Evolutionary conservation across 2,797 vertebrate species (phyloP), one percentile per base, ranked within the genome.

Genomic region (Mormyrops attenuatus): DNA sequence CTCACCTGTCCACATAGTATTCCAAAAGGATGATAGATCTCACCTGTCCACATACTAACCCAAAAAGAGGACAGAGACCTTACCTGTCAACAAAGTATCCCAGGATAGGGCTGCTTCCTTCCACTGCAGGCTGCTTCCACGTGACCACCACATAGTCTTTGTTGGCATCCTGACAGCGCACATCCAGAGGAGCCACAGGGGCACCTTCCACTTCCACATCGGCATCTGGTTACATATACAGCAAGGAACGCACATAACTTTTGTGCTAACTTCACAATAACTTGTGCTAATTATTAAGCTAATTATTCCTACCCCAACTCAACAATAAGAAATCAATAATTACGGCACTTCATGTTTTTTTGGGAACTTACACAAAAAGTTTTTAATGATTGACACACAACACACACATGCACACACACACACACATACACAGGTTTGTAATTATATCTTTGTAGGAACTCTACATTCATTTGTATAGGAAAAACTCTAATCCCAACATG

Each of bases 111-210:
- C 96, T 98, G 91, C 97, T 97, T 93, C 99, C 97, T 92, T 99
- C 98, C 0, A 99, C 95, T 84, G 98, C 97, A 0, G 99, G 99
- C 94, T 99, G 99, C 94, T 98, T 99, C 99, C 99, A 99, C 90
- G 98, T 98, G 90, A 99, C 96, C 92, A 98, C 97, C 92, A 99
- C 98, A 90, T 99, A 99, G 92, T 99, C 99, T 93, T 99, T 99
- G 94, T 99, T 99, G 93, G 97, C 97, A 93, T 99, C 99, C 89
- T 98, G 95, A 92, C 97, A 97, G 50, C 93, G 92, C 88, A 99
- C 98, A 90, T 99, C 98, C 92, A 99, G 93, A 2, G 99, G 98
- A 50, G 98, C 96, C 0, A 97, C 97, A 0, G 99, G 98, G 89
- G 97, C 96, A 11, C 98, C 98, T 49, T 97, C 96, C 66, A 97